Conservation (phyloP, 23 tunicate species). For the Phallusia fumigata region DNA sequence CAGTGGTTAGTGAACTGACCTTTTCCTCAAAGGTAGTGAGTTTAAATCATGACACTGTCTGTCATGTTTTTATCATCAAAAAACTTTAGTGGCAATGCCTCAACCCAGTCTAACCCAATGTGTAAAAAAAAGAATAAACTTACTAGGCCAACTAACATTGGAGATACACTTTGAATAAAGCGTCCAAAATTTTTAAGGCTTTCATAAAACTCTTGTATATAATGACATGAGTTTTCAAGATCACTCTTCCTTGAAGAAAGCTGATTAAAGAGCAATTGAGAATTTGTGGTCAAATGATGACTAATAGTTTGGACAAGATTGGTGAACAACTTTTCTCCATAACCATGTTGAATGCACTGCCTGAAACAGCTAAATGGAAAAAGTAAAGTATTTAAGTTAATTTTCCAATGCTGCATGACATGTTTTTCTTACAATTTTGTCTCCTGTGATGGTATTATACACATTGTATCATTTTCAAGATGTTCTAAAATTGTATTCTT, state of each 20-base stretch:
- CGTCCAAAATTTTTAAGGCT: neutral
- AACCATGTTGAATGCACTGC: constrained; percentile 7
- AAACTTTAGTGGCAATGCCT: no score
- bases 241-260: neutral
- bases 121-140: neutral
- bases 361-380: neutral
- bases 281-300: neutral
- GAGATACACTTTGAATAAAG: neutral
- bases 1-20: no score
- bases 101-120: neutral
- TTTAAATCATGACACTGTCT: no score
- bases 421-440: neutral
- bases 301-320: neutral
- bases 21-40: no score
- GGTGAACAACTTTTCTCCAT: neutral
- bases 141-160: neutral
- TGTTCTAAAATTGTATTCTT: neutral
- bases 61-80: no score
- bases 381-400: no score
- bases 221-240: neutral
- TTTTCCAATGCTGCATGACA: neutral
- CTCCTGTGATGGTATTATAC: neutral
- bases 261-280: neutral
- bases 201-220: neutral
- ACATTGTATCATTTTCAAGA: neutral